These are phyloP conservation scores for Epinotia nisella DNA, from an alignment of 2,888 invertebrate genomes.

Conservation along the genomic window DNA sequence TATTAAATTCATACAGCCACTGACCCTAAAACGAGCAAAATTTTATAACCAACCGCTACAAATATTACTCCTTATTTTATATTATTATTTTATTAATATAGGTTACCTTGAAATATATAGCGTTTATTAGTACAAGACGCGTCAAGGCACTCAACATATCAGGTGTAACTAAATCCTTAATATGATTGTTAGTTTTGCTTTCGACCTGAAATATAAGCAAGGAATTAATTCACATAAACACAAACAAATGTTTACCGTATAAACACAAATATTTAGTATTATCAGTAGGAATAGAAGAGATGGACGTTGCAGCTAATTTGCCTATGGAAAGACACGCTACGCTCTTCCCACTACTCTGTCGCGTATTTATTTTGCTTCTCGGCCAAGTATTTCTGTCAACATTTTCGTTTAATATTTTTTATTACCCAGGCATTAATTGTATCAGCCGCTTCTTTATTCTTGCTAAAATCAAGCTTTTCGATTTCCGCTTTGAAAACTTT, in stretches of 20 bases:
- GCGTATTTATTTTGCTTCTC: neutral
- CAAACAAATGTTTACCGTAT: neutral
- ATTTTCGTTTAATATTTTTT: neutral
- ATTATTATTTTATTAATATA: neutral
- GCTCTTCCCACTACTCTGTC: too few relatives aligned
- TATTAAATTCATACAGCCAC: conserved; percentile 40
- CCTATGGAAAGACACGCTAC: too few relatives aligned
- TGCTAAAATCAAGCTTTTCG: conserved; percentile 54
- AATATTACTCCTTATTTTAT: neutral
- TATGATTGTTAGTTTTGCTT: conserved; percentile 56
- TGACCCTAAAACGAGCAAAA: conserved; percentile 25
- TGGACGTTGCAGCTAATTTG: too few relatives aligned
- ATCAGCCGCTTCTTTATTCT: conserved; percentile 50
- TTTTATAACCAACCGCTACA: too few relatives aligned
- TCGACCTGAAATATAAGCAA: conserved; percentile 53
- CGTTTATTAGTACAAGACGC: conserved; percentile 59
- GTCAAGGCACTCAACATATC: conserved; percentile 52
- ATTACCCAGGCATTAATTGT: conserved; percentile 61
- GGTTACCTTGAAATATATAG: conserved; percentile 58
- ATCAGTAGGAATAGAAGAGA: too few relatives aligned
- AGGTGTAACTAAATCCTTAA: conserved; percentile 55
- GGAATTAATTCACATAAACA: neutral
- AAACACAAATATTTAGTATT: too few relatives aligned
- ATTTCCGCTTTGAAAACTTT: conserved; percentile 51
- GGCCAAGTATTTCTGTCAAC: neutral